Conservation (phyloP, 2,113 vertebrate genomes). For the Ophiodon elongatus region DNA sequence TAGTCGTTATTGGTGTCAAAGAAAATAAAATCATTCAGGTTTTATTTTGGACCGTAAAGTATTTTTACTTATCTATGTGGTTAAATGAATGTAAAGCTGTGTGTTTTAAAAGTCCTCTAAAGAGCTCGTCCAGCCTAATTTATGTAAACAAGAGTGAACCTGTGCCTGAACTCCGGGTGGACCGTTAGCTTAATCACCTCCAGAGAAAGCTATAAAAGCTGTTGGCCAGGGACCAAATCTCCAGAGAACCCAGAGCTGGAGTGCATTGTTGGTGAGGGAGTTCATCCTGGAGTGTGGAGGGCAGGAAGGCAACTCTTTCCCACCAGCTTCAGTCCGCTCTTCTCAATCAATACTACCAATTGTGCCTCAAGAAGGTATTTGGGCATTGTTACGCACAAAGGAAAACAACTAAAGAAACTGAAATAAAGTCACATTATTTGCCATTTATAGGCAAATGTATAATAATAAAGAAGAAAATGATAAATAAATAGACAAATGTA, state of each 20-base stretch:
- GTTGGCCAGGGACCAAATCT: constrained; percentile 44
- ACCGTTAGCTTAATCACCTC: constrained; percentile 32
- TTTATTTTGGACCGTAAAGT: constrained; percentile 5
- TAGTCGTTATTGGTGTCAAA: neutral
- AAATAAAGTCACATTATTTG: neutral
- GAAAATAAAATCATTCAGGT: neutral
- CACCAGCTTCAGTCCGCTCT: neutral
- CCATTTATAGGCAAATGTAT: neutral
- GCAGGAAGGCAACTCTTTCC: constrained; percentile 17
- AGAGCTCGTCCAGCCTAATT: constrained; percentile 45
- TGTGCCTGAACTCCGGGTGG: constrained; percentile 29
- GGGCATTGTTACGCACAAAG: neutral
- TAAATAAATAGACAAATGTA: neutral
- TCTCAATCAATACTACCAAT: too few species aligned
- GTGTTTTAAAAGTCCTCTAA: constrained; percentile 45
- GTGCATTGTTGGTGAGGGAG: neutral
- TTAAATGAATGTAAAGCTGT: constrained; percentile 9
- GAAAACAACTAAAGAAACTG: neutral
- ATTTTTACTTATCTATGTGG: neutral
- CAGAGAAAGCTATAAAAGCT: constrained; percentile 42
- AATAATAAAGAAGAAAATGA: neutral
- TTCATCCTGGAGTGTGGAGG: neutral
- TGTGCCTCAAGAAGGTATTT: too few species aligned
- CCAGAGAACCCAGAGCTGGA: constrained; percentile 1
- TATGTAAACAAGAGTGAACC: constrained; percentile 38